These are phyloP conservation scores for Theropithecus gelada DNA, from an alignment of 2,113 vertebrate genomes.

Conservation along the genomic window DNA sequence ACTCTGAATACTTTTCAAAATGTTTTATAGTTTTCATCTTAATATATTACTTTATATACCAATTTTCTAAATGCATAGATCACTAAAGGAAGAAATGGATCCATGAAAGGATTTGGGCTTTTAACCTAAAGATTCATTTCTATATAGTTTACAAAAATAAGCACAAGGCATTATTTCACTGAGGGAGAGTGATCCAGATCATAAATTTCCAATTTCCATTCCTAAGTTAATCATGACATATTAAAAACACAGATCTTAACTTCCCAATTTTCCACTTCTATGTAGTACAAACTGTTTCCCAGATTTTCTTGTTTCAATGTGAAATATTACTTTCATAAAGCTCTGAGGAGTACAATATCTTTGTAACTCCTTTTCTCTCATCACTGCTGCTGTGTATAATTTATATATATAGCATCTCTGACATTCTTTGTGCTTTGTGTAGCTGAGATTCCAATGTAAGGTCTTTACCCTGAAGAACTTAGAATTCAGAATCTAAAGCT, in stretches of 20 bases:
- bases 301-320: constrained; percentile 58
- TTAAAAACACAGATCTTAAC: constrained; percentile 50
- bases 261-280: neutral
- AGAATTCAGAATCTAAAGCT: constrained; percentile 57
- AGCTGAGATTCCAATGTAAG: constrained; percentile 12
- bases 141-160: constrained; percentile 30
- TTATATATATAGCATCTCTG: constrained; percentile 53
- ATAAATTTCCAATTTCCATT: constrained; percentile 46
- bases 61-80: constrained; percentile 24
- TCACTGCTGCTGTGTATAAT: constrained; percentile 43
- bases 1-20: constrained; percentile 6
- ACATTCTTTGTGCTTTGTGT: constrained; percentile 36
- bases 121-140: constrained; percentile 52
- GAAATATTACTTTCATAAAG: constrained; percentile 65
- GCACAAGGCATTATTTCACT: neutral
- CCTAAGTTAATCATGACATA: constrained; percentile 24
- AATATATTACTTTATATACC: constrained; percentile 12
- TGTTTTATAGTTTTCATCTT: constrained; percentile 22
- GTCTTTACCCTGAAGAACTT: constrained; percentile 45
- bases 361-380: constrained; percentile 3
- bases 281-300: constrained; percentile 51
- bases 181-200: constrained; percentile 13
- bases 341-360: neutral
- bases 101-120: constrained; percentile 19
- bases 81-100: neutral